Percentiles rank a stretch among this genome's conserved stretches.
phyloP scores from a whole-genome alignment of 2,888 invertebrate species.

The Drosophila mercatorum region DNA sequence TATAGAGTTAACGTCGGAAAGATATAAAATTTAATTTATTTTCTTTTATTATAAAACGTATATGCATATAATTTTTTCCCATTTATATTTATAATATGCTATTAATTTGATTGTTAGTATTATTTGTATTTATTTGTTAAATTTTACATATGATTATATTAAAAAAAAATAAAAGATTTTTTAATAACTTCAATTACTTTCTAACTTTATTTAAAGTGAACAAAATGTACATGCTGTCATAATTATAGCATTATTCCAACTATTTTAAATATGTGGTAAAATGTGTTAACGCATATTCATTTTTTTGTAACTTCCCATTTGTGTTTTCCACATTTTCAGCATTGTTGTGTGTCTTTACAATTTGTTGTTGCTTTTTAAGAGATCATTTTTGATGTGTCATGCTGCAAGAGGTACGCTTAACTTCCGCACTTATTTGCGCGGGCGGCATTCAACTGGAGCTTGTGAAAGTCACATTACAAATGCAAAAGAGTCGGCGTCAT shows the following conservation, averaged over 20 bases:
- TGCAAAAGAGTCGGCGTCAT: constrained; percentile 62
- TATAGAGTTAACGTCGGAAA: too few species aligned
- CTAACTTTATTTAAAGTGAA: too few species aligned
- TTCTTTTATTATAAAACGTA: too few species aligned
- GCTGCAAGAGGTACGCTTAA: constrained; percentile 24
- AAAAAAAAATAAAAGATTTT: too few species aligned
- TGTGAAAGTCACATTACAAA: constrained; percentile 59
- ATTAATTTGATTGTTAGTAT: too few species aligned
- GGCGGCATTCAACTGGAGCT: constrained; percentile 11
- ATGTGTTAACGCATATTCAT: background rate
- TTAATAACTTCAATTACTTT: too few species aligned
- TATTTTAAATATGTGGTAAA: background rate
- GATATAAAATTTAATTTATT: too few species aligned
- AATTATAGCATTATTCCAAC: background rate
- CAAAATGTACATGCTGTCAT: too few species aligned
- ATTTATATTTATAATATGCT: too few species aligned
- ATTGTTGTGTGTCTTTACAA: constrained; percentile 3
- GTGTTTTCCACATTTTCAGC: background rate
- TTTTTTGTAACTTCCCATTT: constrained; percentile 4
- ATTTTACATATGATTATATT: too few species aligned
- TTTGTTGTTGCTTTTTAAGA: constrained; percentile 1
- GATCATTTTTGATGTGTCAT: constrained; percentile 45
- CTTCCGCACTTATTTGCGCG: constrained; percentile 40
- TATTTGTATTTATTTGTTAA: too few species aligned
- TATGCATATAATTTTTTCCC: too few species aligned